Conservation (phyloP, 2,888 invertebrate species). For the Brachyopa scutellaris region DNA sequence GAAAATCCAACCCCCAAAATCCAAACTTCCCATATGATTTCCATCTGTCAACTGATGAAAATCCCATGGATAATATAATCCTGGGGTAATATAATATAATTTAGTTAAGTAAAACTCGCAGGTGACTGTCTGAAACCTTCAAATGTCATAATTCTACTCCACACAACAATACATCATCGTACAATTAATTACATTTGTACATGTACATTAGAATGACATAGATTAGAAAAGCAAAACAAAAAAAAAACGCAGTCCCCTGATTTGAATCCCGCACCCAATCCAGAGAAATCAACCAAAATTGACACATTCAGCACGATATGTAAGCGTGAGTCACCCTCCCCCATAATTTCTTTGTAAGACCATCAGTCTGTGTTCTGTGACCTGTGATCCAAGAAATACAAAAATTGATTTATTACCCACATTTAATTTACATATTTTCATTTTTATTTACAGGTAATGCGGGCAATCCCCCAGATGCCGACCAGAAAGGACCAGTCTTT, state of each 20-base stretch:
- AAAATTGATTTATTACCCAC: constrained; percentile 33
- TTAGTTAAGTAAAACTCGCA: not conserved
- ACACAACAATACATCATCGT: constrained; percentile 2
- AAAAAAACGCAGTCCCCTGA: not conserved
- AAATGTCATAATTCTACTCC: too few species aligned
- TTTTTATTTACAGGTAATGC: constrained; percentile 73
- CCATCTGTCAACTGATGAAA: too few species aligned
- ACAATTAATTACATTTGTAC: constrained; percentile 21
- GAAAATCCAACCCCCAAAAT: too few species aligned
- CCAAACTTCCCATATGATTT: too few species aligned
- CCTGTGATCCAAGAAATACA: constrained; percentile 13
- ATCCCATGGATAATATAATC: too few species aligned
- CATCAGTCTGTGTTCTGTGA: too few species aligned
- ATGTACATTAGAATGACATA: not conserved
- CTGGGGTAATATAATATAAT: too few species aligned
- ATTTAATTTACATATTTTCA: not conserved
- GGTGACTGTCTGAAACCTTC: not conserved
- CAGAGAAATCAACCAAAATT: not conserved
- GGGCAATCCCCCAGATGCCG: constrained; percentile 85
- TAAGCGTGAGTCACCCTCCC: not conserved
- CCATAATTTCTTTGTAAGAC: constrained; percentile 9
- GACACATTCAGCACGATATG: not conserved
- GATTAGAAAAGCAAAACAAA: not conserved
- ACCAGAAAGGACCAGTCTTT: constrained; percentile 94
- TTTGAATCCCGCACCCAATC: constrained; percentile 15